Evolutionary conservation across 2,888 invertebrate species (phyloP), one percentile per base, ranked within the genome.

Genomic region (Rhaphigaster nebulosa): DNA sequence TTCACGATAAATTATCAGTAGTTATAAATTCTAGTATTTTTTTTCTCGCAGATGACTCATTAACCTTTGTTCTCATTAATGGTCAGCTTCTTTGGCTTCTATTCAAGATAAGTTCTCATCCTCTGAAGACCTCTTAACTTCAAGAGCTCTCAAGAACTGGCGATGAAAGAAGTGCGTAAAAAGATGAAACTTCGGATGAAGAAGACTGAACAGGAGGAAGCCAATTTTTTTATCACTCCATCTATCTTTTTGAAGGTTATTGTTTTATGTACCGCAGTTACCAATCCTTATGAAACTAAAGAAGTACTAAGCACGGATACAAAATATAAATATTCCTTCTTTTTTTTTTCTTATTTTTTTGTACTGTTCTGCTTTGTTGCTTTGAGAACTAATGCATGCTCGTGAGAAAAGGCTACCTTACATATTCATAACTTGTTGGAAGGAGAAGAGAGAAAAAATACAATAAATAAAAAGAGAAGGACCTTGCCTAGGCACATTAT

Each of bases 141-240:
- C 15, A 76, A 76, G 70, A 38, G 70, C 70, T 10, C 70, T 76
- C 70, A 76, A 38, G 70, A 23, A 23, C 70, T 29, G 70, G 34
- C 34, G 34, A 38, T 76, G 70, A 76, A 76, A 76, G 70, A 76
- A 76, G 70, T 76, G 70, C 18, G 70, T 76, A 76, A 76, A 76
- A 76, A 76, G 70, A 76, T 38, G 70, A 38, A 76, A 76, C 70
- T 76, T 76, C 26, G 5, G 18, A 38, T 38, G 70, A 76, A 76
- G 70, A 76, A 76, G 38, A 20, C 34, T 76, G 34, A 38, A 38
- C 34, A 76, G 70, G 6, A 38, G 70, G 34, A 38, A 76, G 70
- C 15, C 70, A 76, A 76, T 76, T 76, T 76, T 65, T 76, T 76
- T 76, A 76, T 76, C 70, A 15, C 38, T 20, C 70, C 70, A 76